Evolutionary conservation across 2,113 vertebrate genomes (phyloP).

Genomic region (Nestor notabilis): DNA sequence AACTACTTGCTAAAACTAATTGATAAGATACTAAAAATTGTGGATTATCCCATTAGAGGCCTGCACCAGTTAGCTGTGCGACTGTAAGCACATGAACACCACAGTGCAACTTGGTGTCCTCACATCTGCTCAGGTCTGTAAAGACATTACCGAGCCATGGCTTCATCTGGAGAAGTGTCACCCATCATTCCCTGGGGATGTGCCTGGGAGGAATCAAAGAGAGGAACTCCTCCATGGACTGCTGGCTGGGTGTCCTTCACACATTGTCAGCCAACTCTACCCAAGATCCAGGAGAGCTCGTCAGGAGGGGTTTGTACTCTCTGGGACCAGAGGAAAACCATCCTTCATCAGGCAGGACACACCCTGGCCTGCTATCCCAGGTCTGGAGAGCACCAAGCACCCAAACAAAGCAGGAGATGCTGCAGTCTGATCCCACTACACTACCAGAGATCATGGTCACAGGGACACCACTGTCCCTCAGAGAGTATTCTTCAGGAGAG

Average conservation of each 20-base stretch:
- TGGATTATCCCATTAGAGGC: not conserved
- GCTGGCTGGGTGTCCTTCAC: not conserved
- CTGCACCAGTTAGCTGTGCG: not conserved
- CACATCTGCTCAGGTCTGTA: not conserved
- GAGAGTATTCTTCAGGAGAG: not conserved
- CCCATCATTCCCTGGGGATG: fast-evolving
- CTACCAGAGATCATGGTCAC: fast-evolving
- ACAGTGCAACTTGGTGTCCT: not conserved
- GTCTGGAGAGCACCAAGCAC: not conserved
- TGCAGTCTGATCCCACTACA: not conserved
- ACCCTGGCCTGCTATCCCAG: not conserved
- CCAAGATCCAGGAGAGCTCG: not conserved
- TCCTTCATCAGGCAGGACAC: fast-evolving
- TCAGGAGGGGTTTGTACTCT: not conserved
- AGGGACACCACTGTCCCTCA: not conserved
- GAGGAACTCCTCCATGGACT: not conserved
- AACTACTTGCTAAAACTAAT: not conserved
- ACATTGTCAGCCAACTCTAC: not conserved
- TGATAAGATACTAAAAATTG: not conserved
- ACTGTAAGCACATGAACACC: fast-evolving
- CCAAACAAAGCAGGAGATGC: not conserved
- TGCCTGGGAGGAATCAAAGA: not conserved
- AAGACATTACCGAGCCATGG: not conserved
- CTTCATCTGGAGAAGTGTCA: not conserved
- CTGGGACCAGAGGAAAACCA: not conserved